Evolutionary conservation across 2,888 invertebrate species (phyloP).

Genomic region (Thymelicus lineola): DNA sequence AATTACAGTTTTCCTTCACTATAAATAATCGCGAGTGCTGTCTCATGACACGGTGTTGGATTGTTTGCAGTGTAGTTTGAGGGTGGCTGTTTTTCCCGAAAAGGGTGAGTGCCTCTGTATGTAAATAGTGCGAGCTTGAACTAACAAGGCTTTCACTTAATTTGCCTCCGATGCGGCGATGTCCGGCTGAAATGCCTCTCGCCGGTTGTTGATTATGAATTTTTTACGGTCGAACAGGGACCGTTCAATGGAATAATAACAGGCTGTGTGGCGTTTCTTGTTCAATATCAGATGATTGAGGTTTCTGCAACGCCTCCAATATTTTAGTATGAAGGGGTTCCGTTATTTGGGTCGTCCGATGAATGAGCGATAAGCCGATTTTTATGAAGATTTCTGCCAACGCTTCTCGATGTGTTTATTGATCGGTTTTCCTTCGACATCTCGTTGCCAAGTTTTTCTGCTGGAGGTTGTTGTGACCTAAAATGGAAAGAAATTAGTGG

Average conservation of each 20-base stretch:
- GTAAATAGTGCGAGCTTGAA: conserved; percentile 37
- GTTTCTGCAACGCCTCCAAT: conserved; percentile 15
- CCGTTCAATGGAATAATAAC: conserved; percentile 2
- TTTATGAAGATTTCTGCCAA: conserved; percentile 24
- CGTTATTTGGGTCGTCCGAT: conserved; percentile 21
- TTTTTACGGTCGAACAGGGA: not conserved
- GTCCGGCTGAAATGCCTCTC: not conserved
- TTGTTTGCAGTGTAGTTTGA: conserved; percentile 44
- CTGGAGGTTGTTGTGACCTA: conserved; percentile 9
- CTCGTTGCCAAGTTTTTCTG: conserved; percentile 9
- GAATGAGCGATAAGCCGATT: conserved; percentile 18
- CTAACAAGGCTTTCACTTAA: conserved; percentile 33
- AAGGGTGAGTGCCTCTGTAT: conserved; percentile 49
- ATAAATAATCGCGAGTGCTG: conserved; percentile 31
- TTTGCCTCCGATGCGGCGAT: conserved; percentile 20
- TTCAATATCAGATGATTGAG: conserved; percentile 6
- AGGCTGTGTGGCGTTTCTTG: conserved; percentile 6
- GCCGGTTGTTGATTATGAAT: not conserved
- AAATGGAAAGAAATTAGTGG: not conserved
- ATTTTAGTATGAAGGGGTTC: conserved; percentile 3
- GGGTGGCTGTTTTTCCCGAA: conserved; percentile 41
- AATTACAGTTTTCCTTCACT: not conserved
- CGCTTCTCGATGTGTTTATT: conserved; percentile 11
- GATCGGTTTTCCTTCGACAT: conserved; percentile 9
- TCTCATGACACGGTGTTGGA: conserved; percentile 44